A percentile compares a stretch with the other conserved stretches of the same genome.
phyloP scores from a whole-genome alignment of 2,113 vertebrate species.

The Paratilapia polleni region DNA sequence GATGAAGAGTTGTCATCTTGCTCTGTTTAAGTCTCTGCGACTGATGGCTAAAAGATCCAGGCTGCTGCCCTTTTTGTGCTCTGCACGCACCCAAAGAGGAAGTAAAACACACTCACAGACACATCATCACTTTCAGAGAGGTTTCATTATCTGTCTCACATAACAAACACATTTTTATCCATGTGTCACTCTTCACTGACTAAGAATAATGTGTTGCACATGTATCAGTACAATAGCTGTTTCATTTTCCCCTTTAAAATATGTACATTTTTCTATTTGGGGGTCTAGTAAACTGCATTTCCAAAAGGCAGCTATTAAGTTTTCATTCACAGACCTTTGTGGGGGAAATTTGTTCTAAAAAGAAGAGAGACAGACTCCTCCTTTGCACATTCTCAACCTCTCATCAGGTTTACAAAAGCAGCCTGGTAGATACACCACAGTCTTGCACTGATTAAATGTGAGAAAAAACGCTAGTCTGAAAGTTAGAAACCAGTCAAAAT shows the following conservation, averaged over 20 bases:
- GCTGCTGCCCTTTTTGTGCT: neutral
- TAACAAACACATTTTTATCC: neutral
- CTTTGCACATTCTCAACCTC: neutral
- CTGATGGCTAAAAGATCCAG: neutral
- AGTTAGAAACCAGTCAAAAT: no score
- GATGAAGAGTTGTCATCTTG: conserved; percentile 1
- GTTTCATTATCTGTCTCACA: neutral
- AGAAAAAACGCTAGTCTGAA: no score
- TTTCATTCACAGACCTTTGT: neutral
- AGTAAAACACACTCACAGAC: neutral
- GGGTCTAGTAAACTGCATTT: neutral
- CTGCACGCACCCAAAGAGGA: neutral
- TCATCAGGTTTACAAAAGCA: no score
- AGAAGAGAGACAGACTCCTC: neutral
- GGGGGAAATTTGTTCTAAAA: neutral
- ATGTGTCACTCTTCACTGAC: neutral
- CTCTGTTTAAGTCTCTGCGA: neutral
- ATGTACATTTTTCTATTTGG: no score
- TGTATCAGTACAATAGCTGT: neutral
- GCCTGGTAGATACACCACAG: neutral
- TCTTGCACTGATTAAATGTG: neutral
- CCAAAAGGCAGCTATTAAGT: neutral
- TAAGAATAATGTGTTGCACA: neutral
- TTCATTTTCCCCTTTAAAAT: neutral
- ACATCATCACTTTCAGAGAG: neutral